Conservation (phyloP, 2,888 invertebrate species). For the Andrena minutula region DNA sequence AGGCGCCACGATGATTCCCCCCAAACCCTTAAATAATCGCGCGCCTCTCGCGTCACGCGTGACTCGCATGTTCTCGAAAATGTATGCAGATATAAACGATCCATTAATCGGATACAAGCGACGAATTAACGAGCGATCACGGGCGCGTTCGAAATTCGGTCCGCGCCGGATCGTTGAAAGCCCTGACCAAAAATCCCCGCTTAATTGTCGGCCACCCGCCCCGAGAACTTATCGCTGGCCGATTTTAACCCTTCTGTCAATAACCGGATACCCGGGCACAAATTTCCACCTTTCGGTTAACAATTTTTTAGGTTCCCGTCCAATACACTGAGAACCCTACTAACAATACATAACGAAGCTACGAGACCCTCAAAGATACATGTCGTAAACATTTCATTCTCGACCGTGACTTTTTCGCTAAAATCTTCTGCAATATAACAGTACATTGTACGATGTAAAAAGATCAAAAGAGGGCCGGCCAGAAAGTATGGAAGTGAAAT, state of each 20-base stretch:
- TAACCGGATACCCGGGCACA: neutral
- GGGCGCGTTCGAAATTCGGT: conserved; percentile 14
- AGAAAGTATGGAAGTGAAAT: no score
- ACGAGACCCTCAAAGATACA: no score
- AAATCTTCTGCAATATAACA: no score
- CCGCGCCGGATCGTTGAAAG: conserved; percentile 13
- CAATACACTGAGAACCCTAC: no score
- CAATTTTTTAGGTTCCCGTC: neutral
- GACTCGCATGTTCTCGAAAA: conserved; percentile 40
- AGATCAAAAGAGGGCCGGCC: no score
- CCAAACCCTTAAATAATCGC: conserved; percentile 38
- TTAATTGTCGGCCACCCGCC: conserved; percentile 19
- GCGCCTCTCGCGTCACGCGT: conserved; percentile 28
- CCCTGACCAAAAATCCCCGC: conserved; percentile 23
- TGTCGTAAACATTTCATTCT: no score
- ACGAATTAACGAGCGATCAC: conserved; percentile 45
- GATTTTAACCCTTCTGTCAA: conserved; percentile 9
- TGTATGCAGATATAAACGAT: conserved; percentile 53
- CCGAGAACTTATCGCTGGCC: neutral
- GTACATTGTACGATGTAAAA: no score
- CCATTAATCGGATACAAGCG: conserved; percentile 50
- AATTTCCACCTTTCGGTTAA: no score
- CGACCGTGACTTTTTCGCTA: no score
- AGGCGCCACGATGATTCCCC: neutral
- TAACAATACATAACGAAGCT: no score